Percentiles rank a stretch among this genome's conserved stretches.
Conservation (phyloP, 2,113 vertebrate species). For the Carlito syrichta region DNA sequence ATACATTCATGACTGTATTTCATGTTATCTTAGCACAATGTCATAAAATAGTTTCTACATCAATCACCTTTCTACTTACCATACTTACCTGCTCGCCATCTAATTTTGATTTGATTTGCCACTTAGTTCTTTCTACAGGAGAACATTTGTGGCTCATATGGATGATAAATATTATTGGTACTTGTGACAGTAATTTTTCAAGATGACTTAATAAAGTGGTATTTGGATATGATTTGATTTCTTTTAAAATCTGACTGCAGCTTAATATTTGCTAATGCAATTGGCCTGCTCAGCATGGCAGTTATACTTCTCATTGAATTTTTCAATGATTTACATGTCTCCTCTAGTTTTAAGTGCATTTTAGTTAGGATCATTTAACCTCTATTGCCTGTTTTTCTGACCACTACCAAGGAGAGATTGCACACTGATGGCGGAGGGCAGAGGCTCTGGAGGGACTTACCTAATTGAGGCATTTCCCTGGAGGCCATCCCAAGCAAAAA, state of each 20-base stretch:
- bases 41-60: background rate
- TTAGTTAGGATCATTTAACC: background rate
- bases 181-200: slow-evolving; percentile 29
- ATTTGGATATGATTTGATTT: slow-evolving; percentile 53
- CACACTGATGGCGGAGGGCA: background rate
- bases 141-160: slow-evolving; percentile 7
- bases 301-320: background rate
- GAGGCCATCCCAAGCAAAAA: background rate
- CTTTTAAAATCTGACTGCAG: background rate
- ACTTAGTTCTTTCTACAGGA: slow-evolving; percentile 23
- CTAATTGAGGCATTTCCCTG: background rate
- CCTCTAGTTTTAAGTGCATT: background rate
- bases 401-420: background rate
- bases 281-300: background rate
- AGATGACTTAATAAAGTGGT: slow-evolving; percentile 47
- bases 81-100: slow-evolving; percentile 16
- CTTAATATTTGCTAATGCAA: background rate
- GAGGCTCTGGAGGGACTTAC: background rate
- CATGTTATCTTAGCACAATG: background rate
- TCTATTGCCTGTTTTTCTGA: background rate
- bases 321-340: background rate
- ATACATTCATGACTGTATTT: background rate
- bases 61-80: background rate
- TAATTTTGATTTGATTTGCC: slow-evolving; percentile 55
- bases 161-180: slow-evolving; percentile 26